These are phyloP conservation scores for Poecile montanus DNA, from an alignment of 2,797 vertebrate genomes.

Conservation along the genomic window DNA sequence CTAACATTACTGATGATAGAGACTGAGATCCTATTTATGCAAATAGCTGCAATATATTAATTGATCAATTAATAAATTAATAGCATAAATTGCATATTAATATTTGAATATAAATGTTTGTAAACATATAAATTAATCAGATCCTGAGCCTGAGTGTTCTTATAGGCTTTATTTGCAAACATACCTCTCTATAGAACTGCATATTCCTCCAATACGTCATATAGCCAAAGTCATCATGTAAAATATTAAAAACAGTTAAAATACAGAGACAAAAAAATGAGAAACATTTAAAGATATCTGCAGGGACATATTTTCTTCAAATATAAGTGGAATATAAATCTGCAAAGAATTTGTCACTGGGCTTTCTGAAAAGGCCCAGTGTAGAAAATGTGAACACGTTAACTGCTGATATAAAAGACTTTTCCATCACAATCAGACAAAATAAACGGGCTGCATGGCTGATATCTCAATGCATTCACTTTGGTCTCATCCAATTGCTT, in stretches of 20 bases:
- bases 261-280: background rate
- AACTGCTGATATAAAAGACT: background rate
- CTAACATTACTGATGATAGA: background rate
- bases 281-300: background rate
- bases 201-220: background rate
- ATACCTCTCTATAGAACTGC: background rate
- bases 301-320: background rate
- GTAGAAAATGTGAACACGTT: background rate
- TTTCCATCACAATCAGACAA: slow-evolving; percentile 23
- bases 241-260: background rate
- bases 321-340: background rate
- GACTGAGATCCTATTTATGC: background rate
- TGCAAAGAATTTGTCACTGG: background rate
- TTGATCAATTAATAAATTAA: slow-evolving; percentile 15
- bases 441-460: background rate
- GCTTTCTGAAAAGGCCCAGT: background rate
- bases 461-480: slow-evolving; percentile 45
- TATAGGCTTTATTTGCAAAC: background rate
- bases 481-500: slow-evolving; percentile 47
- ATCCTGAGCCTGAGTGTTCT: background rate
- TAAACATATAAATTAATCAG: background rate
- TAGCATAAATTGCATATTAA: background rate
- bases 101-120: background rate
- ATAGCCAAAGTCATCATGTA: background rate
- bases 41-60: background rate